Evolutionary conservation across 2,113 vertebrate genomes (phyloP), one percentile per base, ranked within the genome.

Genomic region (Megalops atlanticus): DNA sequence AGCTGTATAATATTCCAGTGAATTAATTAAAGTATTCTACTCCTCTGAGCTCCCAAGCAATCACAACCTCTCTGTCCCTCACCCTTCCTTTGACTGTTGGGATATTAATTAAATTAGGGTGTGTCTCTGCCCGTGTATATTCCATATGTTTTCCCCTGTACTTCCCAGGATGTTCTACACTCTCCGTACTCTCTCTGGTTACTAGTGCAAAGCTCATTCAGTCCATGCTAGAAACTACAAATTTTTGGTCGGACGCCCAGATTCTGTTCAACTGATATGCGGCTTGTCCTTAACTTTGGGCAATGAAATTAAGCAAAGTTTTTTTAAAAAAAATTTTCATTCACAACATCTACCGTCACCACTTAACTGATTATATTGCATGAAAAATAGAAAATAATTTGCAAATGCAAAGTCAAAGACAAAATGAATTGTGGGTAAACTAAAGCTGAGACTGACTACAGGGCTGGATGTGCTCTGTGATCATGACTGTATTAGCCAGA

Each of bases 1-100:
- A 47, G 31, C 43, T 47, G 43, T 47, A 27, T 74, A 11, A 41
- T 43, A 74, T 45, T 74, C 16, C 72, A 4, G 4, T n/a, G 40
- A 47, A 52, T 74, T 58, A 74, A 74, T 75, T 81, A 75, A 74
- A 64, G 18, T 21, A 75, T 58, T 68, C 64, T 41, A 33, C 39
- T 74, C 49, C 36, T 5, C 7, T 10, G 31, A 47, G 21, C 49
- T 49, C 74, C 47, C n/a, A 49, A 64, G 72, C 40, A 43, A 38
- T 80, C 27, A 39, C 45, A 75, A 75, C 43, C 71, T 27, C 24
- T 76, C 33, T 31, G 41, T 35, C 47, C 45, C 45, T 80, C 52
- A n/a, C 16, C 35, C 21, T n/a, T 41, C 31, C 12, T 73, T 31
- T 64, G 21, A 54, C 11, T 38, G 41, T 27, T 74, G 38, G 36